Conservation (phyloP, 2,888 invertebrate genomes). For the Druceiella hillmani region DNA sequence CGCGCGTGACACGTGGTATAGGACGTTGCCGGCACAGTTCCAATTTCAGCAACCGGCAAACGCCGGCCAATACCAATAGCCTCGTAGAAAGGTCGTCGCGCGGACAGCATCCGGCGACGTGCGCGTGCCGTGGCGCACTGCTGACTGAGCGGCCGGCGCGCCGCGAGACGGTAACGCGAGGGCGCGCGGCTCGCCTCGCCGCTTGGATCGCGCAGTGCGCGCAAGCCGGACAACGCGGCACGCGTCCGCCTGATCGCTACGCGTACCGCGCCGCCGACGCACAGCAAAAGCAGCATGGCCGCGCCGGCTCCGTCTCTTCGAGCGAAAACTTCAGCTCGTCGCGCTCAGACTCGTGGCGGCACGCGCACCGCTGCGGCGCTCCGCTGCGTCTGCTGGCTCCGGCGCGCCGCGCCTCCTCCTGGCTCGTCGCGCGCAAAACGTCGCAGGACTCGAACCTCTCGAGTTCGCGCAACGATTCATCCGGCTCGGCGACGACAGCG, state of each 20-base stretch:
- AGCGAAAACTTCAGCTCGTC: constrained; percentile 88
- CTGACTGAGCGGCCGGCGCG: constrained; percentile 33
- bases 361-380: constrained; percentile 70
- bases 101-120: constrained; percentile 56
- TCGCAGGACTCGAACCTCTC: constrained; percentile 90
- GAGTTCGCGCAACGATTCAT: constrained; percentile 86
- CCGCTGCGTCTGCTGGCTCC: constrained; percentile 69
- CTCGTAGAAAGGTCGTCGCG: constrained; percentile 74
- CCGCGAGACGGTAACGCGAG: constrained; percentile 33
- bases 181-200: constrained; percentile 42
- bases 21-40: constrained; percentile 81
- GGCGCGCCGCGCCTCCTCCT: constrained; percentile 77
- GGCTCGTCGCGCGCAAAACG: constrained; percentile 87
- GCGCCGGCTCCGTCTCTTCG: constrained; percentile 79
- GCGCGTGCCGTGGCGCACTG: constrained; percentile 53
- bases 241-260: constrained; percentile 32
- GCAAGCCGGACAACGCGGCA: constrained; percentile 30
- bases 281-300: constrained; percentile 67
- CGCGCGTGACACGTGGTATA: constrained; percentile 81
- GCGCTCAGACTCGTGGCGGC: constrained; percentile 82
- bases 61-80: constrained; percentile 82
- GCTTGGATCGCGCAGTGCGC: constrained; percentile 30
- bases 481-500: constrained; percentile 82
- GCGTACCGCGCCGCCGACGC: constrained; percentile 65
- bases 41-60: constrained; percentile 83